Evolutionary conservation across 1,140 invertebrate genomes (phyloP).

Genomic region (Drosophila kanapiae): DNA sequence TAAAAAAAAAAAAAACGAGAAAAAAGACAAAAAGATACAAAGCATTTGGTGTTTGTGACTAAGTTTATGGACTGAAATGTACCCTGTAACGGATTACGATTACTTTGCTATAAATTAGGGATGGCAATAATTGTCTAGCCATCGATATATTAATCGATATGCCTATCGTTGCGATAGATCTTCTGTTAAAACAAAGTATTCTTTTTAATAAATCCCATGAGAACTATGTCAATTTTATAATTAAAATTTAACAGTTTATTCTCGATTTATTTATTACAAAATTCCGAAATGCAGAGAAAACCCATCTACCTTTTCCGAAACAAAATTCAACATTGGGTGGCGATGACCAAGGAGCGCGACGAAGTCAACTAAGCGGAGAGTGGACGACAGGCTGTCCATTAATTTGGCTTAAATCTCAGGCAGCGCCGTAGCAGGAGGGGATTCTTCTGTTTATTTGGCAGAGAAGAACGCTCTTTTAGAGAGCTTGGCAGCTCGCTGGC

Average conservation of each 20-base stretch:
- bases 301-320: conserved; percentile 6
- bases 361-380: conserved; percentile 21
- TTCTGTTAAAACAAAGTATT: too few relatives aligned
- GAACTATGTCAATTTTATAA: too few relatives aligned
- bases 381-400: conserved; percentile 56
- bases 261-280: too few relatives aligned
- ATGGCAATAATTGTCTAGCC: too few relatives aligned
- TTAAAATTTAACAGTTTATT: too few relatives aligned
- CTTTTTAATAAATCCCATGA: too few relatives aligned
- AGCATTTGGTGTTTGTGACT: not conserved
- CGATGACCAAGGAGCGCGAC: conserved; percentile 9
- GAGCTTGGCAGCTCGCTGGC: not conserved
- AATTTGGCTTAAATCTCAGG: conserved; percentile 75
- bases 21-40: not conserved
- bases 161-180: too few relatives aligned
- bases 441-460: conserved; percentile 48
- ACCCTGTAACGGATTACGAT: not conserved
- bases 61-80: not conserved
- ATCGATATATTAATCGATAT: too few relatives aligned
- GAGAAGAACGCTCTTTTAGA: conserved; percentile 18
- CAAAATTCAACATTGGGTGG: not conserved
- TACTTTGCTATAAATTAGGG: too few relatives aligned
- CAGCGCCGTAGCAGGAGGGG: conserved; percentile 18
- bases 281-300: not conserved
- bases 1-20: not conserved